These are phyloP conservation scores for Pimephales promelas DNA, from an alignment of 2,113 vertebrate genomes.

Conservation along the genomic window DNA sequence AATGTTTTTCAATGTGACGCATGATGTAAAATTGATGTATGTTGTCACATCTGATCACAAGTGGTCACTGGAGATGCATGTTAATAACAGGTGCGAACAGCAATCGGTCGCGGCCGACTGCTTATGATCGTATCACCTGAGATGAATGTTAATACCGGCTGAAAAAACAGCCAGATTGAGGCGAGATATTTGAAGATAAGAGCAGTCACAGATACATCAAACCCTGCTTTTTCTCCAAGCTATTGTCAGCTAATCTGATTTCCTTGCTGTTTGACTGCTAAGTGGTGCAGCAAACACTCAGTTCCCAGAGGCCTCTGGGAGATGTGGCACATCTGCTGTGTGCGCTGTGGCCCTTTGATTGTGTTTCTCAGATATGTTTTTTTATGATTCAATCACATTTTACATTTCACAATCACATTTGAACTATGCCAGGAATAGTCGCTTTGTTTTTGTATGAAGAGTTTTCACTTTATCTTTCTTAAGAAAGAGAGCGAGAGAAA, in stretches of 20 bases:
- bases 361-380: conserved; percentile 32
- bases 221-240: conserved; percentile 10
- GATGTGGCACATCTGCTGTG: conserved; percentile 22
- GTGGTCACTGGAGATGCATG: not conserved
- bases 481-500: conserved; percentile 19
- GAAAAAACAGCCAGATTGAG: not conserved
- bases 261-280: conserved; percentile 30
- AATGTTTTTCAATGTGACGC: not conserved
- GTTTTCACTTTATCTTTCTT: conserved; percentile 16
- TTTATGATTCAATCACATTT: conserved; percentile 7
- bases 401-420: not conserved
- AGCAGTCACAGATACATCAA: conserved; percentile 12
- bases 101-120: not conserved
- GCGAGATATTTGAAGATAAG: conserved; percentile 2
- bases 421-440: conserved; percentile 17
- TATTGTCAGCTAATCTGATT: conserved; percentile 28
- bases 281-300: conserved; percentile 27
- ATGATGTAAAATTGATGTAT: not conserved
- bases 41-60: not conserved
- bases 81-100: not conserved
- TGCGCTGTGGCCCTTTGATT: conserved; percentile 7
- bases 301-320: conserved; percentile 27
- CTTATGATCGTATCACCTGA: not conserved
- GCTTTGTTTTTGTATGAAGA: conserved; percentile 29
- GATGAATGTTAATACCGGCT: not conserved